A percentile compares a stretch with the other conserved stretches of the same genome.
These are phyloP conservation scores for Acrocyrtus sp. DNA, from an alignment of 2,888 invertebrate genomes.

Conservation along the genomic window DNA sequence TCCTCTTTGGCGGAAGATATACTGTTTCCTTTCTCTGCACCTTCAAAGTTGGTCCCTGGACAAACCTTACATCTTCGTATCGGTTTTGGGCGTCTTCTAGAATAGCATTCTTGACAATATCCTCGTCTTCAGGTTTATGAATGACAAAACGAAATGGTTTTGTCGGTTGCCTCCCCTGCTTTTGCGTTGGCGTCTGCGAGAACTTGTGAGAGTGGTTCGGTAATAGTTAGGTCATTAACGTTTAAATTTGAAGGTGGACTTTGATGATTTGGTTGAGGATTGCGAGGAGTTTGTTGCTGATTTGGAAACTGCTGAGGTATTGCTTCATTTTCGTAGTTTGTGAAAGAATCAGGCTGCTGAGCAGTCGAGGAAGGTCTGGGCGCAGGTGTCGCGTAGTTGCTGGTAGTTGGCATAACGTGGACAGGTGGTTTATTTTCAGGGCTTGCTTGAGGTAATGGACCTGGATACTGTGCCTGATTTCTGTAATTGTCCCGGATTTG, in stretches of 20 bases:
- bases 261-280: background rate
- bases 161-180: conserved; percentile 19
- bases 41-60: conserved; percentile 48
- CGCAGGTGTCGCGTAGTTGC: background rate
- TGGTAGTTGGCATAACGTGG: conserved; percentile 7
- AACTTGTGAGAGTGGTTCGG: conserved; percentile 8
- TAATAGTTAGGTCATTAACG: too few species aligned
- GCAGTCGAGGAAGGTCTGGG: background rate
- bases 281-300: too few species aligned
- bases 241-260: conserved; percentile 11
- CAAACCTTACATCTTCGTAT: conserved; percentile 43
- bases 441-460: background rate
- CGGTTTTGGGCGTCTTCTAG: conserved; percentile 32
- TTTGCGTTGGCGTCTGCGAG: conserved; percentile 18
- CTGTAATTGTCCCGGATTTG: conserved; percentile 11
- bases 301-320: background rate
- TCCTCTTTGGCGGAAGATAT: conserved; percentile 54
- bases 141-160: conserved; percentile 43
- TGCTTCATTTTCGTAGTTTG: conserved; percentile 12
- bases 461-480: conserved; percentile 16
- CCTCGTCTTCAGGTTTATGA: conserved; percentile 50
- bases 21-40: conserved; percentile 51
- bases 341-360: conserved; percentile 6
- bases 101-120: conserved; percentile 46
- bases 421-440: conserved; percentile 4